Conservation (phyloP, 2,797 vertebrate genomes). For the Coendou prehensilis region DNA sequence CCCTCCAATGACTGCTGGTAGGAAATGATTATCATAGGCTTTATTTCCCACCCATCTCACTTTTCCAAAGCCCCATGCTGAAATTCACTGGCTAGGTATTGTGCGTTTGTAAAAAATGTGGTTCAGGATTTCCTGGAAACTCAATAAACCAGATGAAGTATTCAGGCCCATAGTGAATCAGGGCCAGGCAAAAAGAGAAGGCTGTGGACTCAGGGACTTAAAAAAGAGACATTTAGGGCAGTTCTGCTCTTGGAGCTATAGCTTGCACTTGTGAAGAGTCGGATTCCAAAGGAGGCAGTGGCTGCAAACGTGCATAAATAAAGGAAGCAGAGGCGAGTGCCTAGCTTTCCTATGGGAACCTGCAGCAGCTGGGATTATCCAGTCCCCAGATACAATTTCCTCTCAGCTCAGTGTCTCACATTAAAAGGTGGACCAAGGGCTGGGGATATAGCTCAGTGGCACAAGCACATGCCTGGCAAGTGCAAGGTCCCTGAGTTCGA, state of each 20-base stretch:
- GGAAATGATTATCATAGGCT: constrained; percentile 50
- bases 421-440: constrained; percentile 64
- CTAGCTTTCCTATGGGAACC: constrained; percentile 81
- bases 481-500: too few species aligned
- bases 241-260: constrained; percentile 60
- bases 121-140: constrained; percentile 50
- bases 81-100: constrained; percentile 35
- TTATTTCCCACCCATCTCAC: constrained; percentile 15
- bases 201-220: constrained; percentile 75
- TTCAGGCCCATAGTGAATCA: constrained; percentile 63
- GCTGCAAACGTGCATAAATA: constrained; percentile 72
- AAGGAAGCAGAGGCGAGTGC: constrained; percentile 42
- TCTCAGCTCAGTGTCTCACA: constrained; percentile 75
- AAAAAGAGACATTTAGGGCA: constrained; percentile 75
- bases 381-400: constrained; percentile 69
- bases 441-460: too few species aligned
- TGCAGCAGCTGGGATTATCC: constrained; percentile 63
- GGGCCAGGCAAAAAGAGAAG: constrained; percentile 73
- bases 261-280: constrained; percentile 59
- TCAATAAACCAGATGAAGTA: constrained; percentile 65
- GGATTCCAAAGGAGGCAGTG: constrained; percentile 73
- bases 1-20: constrained; percentile 43
- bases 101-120: constrained; percentile 4
- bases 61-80: background rate
- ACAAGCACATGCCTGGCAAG: too few species aligned